phyloP scores from a whole-genome alignment of 2,888 invertebrate species.

The Himalopsyche tibetana region DNA sequence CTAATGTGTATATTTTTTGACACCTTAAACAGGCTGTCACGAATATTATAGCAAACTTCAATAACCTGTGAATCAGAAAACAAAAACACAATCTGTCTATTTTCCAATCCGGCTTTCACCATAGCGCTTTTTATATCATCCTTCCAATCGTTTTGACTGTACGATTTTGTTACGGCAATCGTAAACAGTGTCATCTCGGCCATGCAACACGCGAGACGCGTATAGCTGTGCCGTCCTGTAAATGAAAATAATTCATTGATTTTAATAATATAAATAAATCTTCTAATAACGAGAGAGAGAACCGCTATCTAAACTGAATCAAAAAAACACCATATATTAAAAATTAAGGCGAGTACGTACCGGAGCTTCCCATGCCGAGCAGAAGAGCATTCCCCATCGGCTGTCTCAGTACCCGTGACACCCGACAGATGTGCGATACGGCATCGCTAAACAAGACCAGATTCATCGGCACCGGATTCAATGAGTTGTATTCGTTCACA shows the following conservation, averaged over 20 bases:
- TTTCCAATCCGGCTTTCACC: constrained; percentile 87
- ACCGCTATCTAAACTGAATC: no score
- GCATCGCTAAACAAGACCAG: constrained; percentile 93
- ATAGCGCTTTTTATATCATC: constrained; percentile 92
- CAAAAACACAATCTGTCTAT: constrained; percentile 91
- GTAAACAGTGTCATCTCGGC: constrained; percentile 95
- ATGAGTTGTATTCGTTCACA: constrained; percentile 92
- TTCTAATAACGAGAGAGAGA: background rate
- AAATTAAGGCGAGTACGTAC: constrained; percentile 73
- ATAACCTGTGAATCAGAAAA: constrained; percentile 92
- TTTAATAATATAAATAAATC: no score
- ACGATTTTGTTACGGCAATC: constrained; percentile 92
- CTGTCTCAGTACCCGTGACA: constrained; percentile 93
- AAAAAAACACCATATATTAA: no score
- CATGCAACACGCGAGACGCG: constrained; percentile 93
- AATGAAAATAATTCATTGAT: background rate
- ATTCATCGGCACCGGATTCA: constrained; percentile 98
- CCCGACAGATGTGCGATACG: constrained; percentile 93
- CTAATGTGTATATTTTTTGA: no score
- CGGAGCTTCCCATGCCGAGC: constrained; percentile 95
- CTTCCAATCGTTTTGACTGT: constrained; percentile 91
- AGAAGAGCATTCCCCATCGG: constrained; percentile 93
- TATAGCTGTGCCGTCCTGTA: constrained; percentile 90
- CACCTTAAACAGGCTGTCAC: no score
- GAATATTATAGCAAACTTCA: background rate